A percentile compares a stretch with the other conserved stretches of the same genome.
phyloP scores from a whole-genome alignment of 2,113 vertebrate genomes.

The Pipa parva region DNA sequence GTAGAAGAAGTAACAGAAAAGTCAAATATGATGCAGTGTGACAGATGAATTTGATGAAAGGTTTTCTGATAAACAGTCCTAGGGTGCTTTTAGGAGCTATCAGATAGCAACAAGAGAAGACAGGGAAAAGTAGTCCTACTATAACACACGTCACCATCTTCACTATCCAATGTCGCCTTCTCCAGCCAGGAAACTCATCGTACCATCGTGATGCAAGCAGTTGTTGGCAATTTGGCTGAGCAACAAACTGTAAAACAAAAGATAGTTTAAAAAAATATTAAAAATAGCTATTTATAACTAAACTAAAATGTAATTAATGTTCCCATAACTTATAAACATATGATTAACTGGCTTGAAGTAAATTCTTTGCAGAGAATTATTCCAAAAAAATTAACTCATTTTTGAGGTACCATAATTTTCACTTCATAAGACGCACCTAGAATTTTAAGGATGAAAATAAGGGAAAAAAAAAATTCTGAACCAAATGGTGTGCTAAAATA shows the following conservation, averaged over 20 bases:
- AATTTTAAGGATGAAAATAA: too few relatives aligned
- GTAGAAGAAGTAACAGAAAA: conserved; percentile 89
- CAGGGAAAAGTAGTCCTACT: conserved; percentile 87
- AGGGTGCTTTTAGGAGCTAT: conserved; percentile 85
- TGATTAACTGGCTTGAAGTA: too few relatives aligned
- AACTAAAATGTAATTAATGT: too few relatives aligned
- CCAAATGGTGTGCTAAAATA: too few relatives aligned
- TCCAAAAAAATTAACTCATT: too few relatives aligned
- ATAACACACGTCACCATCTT: conserved; percentile 90
- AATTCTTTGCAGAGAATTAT: too few relatives aligned
- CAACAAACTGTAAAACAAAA: conserved; percentile 78
- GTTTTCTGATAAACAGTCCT: conserved; percentile 91
- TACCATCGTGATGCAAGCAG: conserved; percentile 96
- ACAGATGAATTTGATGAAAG: conserved; percentile 99
- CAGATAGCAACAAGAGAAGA: conserved; percentile 89
- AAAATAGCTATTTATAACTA: too few relatives aligned
- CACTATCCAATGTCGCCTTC: conserved; percentile 88
- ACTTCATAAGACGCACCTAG: too few relatives aligned
- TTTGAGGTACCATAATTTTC: too few relatives aligned
- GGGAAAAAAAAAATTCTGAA: too few relatives aligned
- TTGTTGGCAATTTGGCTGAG: conserved; percentile 97
- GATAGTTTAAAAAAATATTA: background rate
- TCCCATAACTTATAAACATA: too few relatives aligned
- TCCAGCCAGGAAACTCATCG: conserved; percentile 92
- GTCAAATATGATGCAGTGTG: conserved; percentile 97